phyloP scores from a whole-genome alignment of 2,888 invertebrate genomes.

The Amaurobius ferox region DNA sequence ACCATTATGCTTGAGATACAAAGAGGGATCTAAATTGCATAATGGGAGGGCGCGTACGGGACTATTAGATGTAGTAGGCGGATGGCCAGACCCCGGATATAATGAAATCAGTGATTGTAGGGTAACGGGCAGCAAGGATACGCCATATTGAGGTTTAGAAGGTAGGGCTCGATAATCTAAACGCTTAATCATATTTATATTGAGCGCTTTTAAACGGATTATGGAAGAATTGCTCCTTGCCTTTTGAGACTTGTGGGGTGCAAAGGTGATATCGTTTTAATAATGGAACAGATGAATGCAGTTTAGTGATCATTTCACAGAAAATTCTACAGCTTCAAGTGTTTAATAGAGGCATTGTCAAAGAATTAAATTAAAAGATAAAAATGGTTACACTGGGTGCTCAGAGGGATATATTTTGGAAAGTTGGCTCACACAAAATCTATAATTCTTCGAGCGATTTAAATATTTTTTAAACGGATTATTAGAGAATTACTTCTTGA shows the following conservation, averaged over 20 bases:
- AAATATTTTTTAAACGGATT: too few species aligned
- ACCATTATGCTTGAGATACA: conserved; percentile 28
- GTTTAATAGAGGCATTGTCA: too few species aligned
- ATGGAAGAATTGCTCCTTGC: conserved; percentile 9
- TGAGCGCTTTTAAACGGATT: conserved; percentile 67
- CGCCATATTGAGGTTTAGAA: conserved; percentile 14
- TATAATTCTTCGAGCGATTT: too few species aligned
- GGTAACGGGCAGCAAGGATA: conserved; percentile 27
- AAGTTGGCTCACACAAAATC: too few species aligned
- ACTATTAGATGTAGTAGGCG: conserved; percentile 66
- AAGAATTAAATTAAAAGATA: too few species aligned
- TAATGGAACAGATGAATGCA: not conserved
- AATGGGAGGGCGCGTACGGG: conserved; percentile 60
- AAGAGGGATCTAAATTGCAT: conserved; percentile 62
- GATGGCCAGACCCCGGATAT: conserved; percentile 31
- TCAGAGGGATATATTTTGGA: too few species aligned
- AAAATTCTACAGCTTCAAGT: too few species aligned
- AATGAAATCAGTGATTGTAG: conserved; percentile 66
- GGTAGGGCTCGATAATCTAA: conserved; percentile 59
- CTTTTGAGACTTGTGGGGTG: not conserved
- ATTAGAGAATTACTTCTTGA: too few species aligned
- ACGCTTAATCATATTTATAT: conserved; percentile 68
- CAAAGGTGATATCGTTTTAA: not conserved
- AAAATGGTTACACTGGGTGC: too few species aligned
- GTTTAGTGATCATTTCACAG: not conserved